A percentile compares a stretch with the other conserved stretches of the same genome.
phyloP scores from a whole-genome alignment of 2,888 invertebrate genomes.

The Myopa tessellatipennis region DNA sequence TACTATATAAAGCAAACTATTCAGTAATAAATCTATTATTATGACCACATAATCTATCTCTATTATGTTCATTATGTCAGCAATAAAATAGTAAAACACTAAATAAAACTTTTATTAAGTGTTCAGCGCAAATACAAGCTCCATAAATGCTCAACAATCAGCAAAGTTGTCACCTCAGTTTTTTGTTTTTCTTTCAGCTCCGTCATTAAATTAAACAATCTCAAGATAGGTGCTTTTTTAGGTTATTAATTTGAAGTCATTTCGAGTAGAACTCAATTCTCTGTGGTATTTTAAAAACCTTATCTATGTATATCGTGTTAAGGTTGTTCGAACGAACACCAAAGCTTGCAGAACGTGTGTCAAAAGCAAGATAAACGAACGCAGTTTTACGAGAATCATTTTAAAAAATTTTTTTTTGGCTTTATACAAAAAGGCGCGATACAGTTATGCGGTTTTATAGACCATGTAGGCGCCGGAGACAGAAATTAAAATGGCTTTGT shows the following conservation, averaged over 20 bases:
- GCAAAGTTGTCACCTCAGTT: slow-evolving; percentile 46
- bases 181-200: background rate
- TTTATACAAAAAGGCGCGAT: background rate
- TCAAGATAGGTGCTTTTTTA: background rate
- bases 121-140: background rate
- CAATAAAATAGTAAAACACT: too few species aligned
- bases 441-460: too few species aligned
- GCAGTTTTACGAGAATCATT: background rate
- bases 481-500: too few species aligned
- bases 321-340: background rate
- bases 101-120: slow-evolving; percentile 3
- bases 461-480: too few species aligned
- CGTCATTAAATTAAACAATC: background rate
- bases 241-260: background rate
- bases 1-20: background rate
- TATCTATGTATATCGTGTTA: background rate
- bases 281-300: background rate
- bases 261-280: slow-evolving; percentile 3
- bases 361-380: slow-evolving; percentile 23
- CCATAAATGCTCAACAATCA: slow-evolving; percentile 43
- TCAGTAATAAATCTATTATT: too few species aligned
- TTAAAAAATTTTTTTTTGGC: background rate
- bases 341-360: background rate
- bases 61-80: too few species aligned
- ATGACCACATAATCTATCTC: too few species aligned